Base-by-base conservation (phyloP, 2,888 invertebrate genomes). In the Clunio marinus region DNA sequence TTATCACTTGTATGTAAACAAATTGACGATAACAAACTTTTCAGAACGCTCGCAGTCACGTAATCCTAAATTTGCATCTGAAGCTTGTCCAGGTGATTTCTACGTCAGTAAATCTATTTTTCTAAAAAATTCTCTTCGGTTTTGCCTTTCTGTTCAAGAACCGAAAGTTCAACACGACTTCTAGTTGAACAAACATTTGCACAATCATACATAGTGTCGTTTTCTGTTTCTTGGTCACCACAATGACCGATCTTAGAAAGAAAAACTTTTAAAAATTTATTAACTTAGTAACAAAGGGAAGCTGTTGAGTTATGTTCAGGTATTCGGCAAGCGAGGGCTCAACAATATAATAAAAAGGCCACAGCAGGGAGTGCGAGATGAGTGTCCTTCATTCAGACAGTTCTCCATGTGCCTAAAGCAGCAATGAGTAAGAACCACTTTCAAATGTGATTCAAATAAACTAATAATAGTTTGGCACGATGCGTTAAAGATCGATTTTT, bases 391-490 rank as follows among this genome's bases (percentile, higher is more conserved):
- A 51, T 51, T 51, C 17, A 51, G 17, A 2, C 58, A 58, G 15
- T 27, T 27, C 25, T 58, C 58, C 58, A 58, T 58, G 58, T 58
- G 58, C 28, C 58, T n/a, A 51, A 51, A 41, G 10, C 41, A 41
- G 41, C 41, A 41, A 32, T 10, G 32, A 32, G 45, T 4, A 15
- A 15, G 45, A 45, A 58, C 22, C 58, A 58, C 27, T 28, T 58
- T 27, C 58, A 24, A 58, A 58, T 27, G 5, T 5, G 58, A 27
- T 58, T 58, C 8, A 20, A 55, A 55, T 55, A 22, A 55, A 24
- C 28, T 24, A 58, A 58, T 58, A 58, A 58, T n/a, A 24, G 51
- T 10, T 51, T 10, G 1, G n/a, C 5, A 32, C 5, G 5, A 5
- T 32, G 15, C 58, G 25, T 4, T 58, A 27, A 58, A 24, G 15